These are phyloP conservation scores for Mormoops blainvillei DNA, from an alignment of 2,113 vertebrate genomes.

Conservation along the genomic window DNA sequence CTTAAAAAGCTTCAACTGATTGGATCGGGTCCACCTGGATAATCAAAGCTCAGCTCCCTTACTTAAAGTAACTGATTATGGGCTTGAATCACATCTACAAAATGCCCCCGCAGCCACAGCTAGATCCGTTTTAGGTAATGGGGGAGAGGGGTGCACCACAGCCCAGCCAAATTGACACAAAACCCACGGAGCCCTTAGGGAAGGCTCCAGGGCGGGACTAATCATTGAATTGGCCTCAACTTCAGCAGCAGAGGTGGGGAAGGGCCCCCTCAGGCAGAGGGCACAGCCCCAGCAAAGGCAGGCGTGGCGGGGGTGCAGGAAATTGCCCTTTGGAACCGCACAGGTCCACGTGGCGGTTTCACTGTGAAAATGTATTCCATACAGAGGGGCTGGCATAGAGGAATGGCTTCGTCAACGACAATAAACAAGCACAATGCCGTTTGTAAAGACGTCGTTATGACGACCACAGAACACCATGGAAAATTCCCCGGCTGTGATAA, in stretches of 20 bases:
- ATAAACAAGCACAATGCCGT: background rate
- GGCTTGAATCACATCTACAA: background rate
- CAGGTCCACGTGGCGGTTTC: fast-evolving
- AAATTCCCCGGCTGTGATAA: fast-evolving
- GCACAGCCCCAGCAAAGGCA: background rate
- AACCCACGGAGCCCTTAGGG: no score
- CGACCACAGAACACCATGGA: background rate
- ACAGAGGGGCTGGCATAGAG: background rate
- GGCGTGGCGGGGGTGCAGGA: fast-evolving
- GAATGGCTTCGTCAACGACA: background rate
- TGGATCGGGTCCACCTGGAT: background rate
- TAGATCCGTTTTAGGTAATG: fast-evolving
- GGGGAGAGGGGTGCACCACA: no score
- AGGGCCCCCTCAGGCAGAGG: fast-evolving
- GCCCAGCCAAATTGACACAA: background rate
- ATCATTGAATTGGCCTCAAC: background rate
- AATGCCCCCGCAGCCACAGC: background rate
- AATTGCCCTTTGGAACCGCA: background rate
- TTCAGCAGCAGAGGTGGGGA: background rate
- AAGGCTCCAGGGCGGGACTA: background rate
- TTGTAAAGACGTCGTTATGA: background rate
- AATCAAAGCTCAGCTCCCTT: no score
- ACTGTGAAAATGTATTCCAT: background rate
- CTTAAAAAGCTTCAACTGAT: background rate
- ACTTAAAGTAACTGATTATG: background rate